phyloP scores from a whole-genome alignment of 2,888 invertebrate species.

The Allolobophora icterica region DNA sequence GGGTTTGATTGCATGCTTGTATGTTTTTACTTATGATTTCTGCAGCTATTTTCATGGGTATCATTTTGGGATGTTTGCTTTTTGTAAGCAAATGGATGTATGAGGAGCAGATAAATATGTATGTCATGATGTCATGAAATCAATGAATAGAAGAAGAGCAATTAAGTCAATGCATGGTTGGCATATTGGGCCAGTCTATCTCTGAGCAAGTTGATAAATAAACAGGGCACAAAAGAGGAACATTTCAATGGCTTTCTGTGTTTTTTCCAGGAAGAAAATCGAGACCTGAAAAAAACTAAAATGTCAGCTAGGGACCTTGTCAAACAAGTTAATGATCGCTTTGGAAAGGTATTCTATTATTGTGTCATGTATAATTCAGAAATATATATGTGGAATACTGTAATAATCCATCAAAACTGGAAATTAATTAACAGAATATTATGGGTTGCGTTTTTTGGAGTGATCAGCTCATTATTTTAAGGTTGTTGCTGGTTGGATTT shows the following conservation, averaged over 20 bases:
- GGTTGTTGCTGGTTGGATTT: neutral
- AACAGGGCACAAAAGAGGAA: too few species aligned
- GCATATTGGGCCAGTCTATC: neutral
- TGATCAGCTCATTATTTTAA: neutral
- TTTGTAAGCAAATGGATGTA: neutral
- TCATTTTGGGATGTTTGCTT: neutral
- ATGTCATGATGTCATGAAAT: neutral
- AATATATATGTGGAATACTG: neutral
- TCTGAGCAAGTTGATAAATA: too few species aligned
- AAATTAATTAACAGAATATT: neutral
- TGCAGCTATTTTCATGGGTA: neutral
- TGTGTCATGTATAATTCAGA: neutral
- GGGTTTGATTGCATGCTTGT: neutral
- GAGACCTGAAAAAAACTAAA: slow-evolving; percentile 1
- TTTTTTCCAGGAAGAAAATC: slow-evolving; percentile 30
- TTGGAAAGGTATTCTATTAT: slow-evolving; percentile 45
- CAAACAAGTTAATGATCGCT: slow-evolving; percentile 59
- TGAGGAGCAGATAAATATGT: neutral
- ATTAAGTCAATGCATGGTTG: neutral
- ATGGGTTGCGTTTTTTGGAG: neutral
- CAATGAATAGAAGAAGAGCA: neutral
- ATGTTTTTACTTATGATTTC: neutral
- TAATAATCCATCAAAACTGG: too few species aligned
- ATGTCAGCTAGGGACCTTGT: slow-evolving; percentile 58
- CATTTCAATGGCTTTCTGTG: neutral